Percentiles rank a stretch among this genome's conserved stretches.
Conservation (phyloP, 2,113 vertebrate genomes). For the Oxygymnocypris stewartii region DNA sequence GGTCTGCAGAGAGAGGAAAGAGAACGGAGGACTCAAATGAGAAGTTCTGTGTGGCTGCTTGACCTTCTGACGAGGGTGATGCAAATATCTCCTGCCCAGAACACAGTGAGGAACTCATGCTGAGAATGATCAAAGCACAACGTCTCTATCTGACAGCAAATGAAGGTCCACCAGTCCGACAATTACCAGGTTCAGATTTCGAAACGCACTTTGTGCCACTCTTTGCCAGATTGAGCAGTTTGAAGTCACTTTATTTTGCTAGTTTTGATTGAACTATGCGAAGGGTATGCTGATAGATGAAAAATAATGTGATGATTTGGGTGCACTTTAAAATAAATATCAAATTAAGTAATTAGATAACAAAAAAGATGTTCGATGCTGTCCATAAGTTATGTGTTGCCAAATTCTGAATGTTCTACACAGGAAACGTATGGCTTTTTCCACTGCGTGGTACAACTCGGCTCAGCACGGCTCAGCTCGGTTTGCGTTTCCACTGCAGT, state of each 20-base stretch:
- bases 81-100: constrained; percentile 21
- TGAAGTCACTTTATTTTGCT: neutral
- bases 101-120: constrained; percentile 15
- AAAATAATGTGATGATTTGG: too few relatives aligned
- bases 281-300: neutral
- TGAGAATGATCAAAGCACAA: constrained; percentile 28
- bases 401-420: neutral
- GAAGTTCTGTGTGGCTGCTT: constrained; percentile 18
- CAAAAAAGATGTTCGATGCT: neutral
- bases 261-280: neutral
- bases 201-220: neutral
- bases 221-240: neutral
- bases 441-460: too few relatives aligned
- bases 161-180: constrained; percentile 10
- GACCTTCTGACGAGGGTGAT: constrained; percentile 28
- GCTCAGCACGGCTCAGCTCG: too few relatives aligned
- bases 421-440: neutral
- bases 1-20: neutral
- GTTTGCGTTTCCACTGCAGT: too few relatives aligned
- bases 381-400: neutral
- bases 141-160: constrained; percentile 29
- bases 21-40: constrained; percentile 11
- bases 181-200: constrained; percentile 22
- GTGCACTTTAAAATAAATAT: too few relatives aligned
- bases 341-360: neutral